These are phyloP conservation scores for Opisthograptis luteolata DNA, from an alignment of 2,888 invertebrate species.

Conservation along the genomic window DNA sequence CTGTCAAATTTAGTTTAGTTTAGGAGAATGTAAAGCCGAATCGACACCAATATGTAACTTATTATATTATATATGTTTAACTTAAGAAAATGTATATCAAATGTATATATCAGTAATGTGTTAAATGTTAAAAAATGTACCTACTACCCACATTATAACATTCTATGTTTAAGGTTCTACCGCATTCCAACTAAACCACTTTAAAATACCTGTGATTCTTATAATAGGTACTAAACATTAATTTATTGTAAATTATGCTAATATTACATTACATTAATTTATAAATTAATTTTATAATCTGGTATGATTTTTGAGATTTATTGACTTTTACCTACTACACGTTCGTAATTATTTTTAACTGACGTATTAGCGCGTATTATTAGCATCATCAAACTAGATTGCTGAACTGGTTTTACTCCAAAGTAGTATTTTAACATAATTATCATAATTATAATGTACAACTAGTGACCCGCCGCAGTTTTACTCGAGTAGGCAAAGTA, in stretches of 20 bases:
- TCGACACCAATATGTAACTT: no score
- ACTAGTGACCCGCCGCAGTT: no score
- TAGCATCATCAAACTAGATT: no score
- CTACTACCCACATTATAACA: background rate
- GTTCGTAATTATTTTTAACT: no score
- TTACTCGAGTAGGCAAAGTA: no score
- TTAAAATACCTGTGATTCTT: constrained; percentile 8
- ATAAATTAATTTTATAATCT: constrained; percentile 23
- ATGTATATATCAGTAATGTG: no score
- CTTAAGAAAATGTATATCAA: no score
- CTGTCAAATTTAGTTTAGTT: no score
- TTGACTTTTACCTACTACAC: background rate
- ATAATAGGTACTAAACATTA: background rate
- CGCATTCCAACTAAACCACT: background rate
- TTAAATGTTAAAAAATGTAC: no score
- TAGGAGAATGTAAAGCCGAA: no score
- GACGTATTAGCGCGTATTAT: no score
- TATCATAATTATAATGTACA: background rate
- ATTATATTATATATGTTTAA: no score
- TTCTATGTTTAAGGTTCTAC: background rate
- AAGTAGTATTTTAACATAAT: background rate
- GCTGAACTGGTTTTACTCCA: background rate
- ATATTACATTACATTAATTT: background rate
- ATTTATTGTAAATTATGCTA: background rate
- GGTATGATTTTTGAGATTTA: constrained; percentile 1